Evolutionary conservation across 2,888 invertebrate species (phyloP).

Genomic region (Frankliniella fusca): DNA sequence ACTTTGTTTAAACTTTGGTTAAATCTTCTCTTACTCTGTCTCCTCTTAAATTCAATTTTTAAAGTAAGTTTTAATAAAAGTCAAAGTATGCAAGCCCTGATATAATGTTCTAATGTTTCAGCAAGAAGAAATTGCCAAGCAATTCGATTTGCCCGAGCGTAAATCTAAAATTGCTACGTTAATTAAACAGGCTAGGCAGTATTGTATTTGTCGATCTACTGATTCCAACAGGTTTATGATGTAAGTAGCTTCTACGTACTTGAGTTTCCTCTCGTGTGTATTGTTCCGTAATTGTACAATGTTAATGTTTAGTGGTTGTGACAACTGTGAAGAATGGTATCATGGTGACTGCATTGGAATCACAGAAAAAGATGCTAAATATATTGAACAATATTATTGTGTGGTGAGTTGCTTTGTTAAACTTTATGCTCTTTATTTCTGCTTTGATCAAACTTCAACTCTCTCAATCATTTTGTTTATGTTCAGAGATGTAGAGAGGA

Average conservation of each 20-base stretch:
- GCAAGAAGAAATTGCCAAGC: constrained; percentile 86
- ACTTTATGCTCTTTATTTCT: constrained; percentile 22
- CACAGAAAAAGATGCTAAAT: constrained; percentile 86
- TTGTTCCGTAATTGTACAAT: constrained; percentile 27
- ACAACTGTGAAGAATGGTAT: constrained; percentile 97
- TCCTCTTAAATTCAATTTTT: not conserved
- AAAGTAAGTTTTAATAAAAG: not conserved
- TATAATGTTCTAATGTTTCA: constrained; percentile 45
- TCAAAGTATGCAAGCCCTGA: not conserved
- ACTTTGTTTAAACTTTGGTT: not conserved
- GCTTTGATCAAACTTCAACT: not conserved
- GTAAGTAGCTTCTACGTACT: constrained; percentile 51
- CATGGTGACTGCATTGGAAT: constrained; percentile 97
- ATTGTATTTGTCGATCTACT: constrained; percentile 90
- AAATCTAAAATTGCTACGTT: constrained; percentile 86
- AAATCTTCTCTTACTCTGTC: not conserved
- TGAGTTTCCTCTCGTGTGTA: not conserved
- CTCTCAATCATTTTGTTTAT: constrained; percentile 28
- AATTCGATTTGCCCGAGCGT: constrained; percentile 81
- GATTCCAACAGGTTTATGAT: constrained; percentile 97
- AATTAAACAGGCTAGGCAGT: constrained; percentile 83
- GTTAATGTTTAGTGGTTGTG: constrained; percentile 73
- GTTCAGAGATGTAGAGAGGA: constrained; percentile 68
- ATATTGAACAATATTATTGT: constrained; percentile 91
- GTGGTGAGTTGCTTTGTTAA: constrained; percentile 47